Evolutionary conservation across 2,888 invertebrate genomes (phyloP).

Genomic region (Tetropium fuscum): DNA sequence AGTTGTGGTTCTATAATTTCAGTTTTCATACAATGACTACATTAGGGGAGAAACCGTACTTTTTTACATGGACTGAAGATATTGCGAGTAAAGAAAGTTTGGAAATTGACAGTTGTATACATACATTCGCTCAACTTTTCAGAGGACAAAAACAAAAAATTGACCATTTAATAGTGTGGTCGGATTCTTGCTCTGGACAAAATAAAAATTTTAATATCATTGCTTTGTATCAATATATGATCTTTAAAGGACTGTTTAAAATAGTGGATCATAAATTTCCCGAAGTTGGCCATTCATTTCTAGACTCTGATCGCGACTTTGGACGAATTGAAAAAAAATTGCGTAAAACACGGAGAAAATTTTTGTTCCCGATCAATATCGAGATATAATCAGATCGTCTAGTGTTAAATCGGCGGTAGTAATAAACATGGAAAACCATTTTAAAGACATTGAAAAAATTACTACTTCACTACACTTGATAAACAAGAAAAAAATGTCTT

Average conservation of each 20-base stretch:
- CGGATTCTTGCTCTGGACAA: slow-evolving; percentile 24
- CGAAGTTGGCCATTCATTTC: slow-evolving; percentile 37
- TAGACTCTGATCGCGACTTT: slow-evolving; percentile 53
- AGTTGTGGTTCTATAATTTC: slow-evolving; percentile 45
- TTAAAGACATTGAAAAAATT: slow-evolving; percentile 10
- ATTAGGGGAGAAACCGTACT: slow-evolving; percentile 5
- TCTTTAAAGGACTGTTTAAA: slow-evolving; percentile 15
- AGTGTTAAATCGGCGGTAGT: slow-evolving; percentile 1
- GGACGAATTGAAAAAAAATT: slow-evolving; percentile 49
- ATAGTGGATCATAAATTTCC: slow-evolving; percentile 28
- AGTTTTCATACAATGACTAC: slow-evolving; percentile 29
- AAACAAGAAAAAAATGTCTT: neutral
- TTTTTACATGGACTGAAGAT: slow-evolving; percentile 49
- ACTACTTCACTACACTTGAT: neutral
- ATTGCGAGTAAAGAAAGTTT: slow-evolving; percentile 14
- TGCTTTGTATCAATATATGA: slow-evolving; percentile 14
- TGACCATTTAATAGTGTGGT: slow-evolving; percentile 22
- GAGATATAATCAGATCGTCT: slow-evolving; percentile 41
- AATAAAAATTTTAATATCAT: slow-evolving; percentile 28
- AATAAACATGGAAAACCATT: slow-evolving; percentile 10
- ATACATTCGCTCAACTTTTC: neutral
- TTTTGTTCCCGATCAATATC: slow-evolving; percentile 40
- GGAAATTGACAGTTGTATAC: slow-evolving; percentile 23
- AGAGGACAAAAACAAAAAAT: slow-evolving; percentile 2
- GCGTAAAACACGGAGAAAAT: slow-evolving; percentile 34